Percentiles rank a stretch among this genome's conserved stretches.
These are phyloP conservation scores for Hypsibius dujardini DNA, from an alignment of 1,140 invertebrate species.

Conservation along the genomic window DNA sequence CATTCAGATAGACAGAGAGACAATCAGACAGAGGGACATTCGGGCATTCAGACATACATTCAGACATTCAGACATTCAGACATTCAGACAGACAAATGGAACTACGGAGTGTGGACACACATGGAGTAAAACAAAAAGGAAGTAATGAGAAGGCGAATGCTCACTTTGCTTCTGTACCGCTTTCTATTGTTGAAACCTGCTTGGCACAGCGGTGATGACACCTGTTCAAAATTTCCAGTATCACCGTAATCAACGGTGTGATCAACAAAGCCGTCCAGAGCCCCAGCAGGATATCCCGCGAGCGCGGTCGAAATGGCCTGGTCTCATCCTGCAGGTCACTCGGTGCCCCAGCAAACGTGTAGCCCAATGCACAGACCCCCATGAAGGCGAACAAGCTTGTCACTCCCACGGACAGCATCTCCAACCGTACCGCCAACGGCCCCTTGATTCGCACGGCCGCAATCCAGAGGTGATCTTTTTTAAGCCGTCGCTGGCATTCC, in stretches of 20 bases:
- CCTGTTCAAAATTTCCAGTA: background rate
- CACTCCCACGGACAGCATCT: background rate
- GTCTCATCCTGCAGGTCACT: background rate
- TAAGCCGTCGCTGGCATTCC: background rate
- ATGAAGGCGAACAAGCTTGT: background rate
- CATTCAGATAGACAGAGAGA: too few species aligned
- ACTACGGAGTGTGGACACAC: too few species aligned
- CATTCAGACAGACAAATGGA: too few species aligned
- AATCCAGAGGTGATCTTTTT: background rate
- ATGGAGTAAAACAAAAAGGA: too few species aligned
- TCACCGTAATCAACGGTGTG: background rate
- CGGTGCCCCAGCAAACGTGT: background rate
- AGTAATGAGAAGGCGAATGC: too few species aligned
- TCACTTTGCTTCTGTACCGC: too few species aligned
- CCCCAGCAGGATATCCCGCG: background rate
- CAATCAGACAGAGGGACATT: too few species aligned
- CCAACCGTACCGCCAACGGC: background rate
- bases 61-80: too few species aligned
- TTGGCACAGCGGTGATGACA: background rate
- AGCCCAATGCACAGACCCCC: background rate
- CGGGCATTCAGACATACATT: too few species aligned
- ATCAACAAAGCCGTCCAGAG: background rate
- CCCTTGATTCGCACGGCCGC: background rate
- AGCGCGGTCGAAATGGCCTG: background rate
- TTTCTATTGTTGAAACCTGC: background rate